Base-by-base conservation (phyloP, 2,888 invertebrate species). In the Drosophila bunnanda region DNA sequence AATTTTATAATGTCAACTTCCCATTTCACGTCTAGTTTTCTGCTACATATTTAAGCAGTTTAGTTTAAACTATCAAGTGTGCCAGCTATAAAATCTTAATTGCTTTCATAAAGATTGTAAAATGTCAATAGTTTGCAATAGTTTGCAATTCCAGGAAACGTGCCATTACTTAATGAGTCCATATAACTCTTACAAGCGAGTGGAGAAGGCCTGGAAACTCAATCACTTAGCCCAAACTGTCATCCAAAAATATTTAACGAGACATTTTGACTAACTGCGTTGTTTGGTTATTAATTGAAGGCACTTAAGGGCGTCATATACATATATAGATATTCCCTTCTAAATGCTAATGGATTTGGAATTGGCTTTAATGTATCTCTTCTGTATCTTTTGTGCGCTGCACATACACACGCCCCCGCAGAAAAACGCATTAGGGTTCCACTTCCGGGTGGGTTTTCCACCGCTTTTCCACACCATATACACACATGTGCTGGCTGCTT, bases 401-500 rank as follows among this genome's bases (percentile, higher is more conserved):
- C 59, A 72, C 22, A 43, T 3, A 20, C 13, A 43, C 52, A 44
- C 79, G 58, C 66, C 66, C 78, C 53, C 72, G 54, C 80, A 53
- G 25, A 58, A 64, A 80, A 78, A 76, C 64, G 72, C 77, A 82
- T 79, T 82, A 69, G 71, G 56, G 58, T 41, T 62, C 61, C 43
- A 75, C 79, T 81, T 82, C 84, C 84, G 87, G 87, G 87, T 81
- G 75, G 77, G 60, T 82, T 80, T 72, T 82, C 71, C 76, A 66
- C 43, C 65, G 50, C 48, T 36, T 65, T 66, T 60, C 36, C 69
- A 73, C 32, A 12, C 30, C 52, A 71, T 55, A 72, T 39, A 48
- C 61, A 71, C 54, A 72, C 43, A 67, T 57, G 43, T 22, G 69
- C 55, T 50, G 43, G 52, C 48, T 32, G 48, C 68, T 70, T 84